phyloP scores from a whole-genome alignment of 2,797 vertebrate genomes.

The Tokudaia tokunoshimensis region DNA sequence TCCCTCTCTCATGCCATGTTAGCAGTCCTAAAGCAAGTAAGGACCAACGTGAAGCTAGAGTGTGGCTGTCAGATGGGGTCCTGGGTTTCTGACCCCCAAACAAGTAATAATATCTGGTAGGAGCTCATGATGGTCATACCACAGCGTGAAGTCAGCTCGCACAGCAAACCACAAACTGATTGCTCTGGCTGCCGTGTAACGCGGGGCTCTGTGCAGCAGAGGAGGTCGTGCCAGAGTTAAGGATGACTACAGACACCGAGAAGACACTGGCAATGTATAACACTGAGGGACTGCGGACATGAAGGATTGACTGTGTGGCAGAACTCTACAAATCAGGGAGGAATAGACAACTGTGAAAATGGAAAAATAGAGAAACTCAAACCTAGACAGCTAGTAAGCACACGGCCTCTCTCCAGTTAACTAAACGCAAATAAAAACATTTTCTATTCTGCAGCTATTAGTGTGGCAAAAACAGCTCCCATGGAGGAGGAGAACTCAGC shows the following conservation, averaged over 20 bases:
- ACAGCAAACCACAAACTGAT: background rate
- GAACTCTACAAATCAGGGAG: background rate
- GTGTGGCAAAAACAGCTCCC: background rate
- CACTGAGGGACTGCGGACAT: background rate
- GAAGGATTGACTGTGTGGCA: constrained; percentile 1
- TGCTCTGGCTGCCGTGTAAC: constrained; percentile 15
- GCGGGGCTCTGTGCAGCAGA: background rate
- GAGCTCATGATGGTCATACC: background rate
- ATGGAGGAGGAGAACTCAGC: background rate
- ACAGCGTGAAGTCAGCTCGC: background rate
- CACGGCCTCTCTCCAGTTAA: constrained; percentile 36
- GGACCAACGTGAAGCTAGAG: background rate
- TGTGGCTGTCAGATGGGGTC: background rate
- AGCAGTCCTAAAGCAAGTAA: constrained; percentile 7
- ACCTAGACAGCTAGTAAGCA: background rate
- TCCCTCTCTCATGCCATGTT: background rate
- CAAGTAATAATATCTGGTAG: background rate
- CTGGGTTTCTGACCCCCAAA: background rate
- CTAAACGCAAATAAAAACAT: constrained; percentile 24
- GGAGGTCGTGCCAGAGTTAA: constrained; percentile 2
- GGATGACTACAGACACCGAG: background rate
- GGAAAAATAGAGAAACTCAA: constrained; percentile 32
- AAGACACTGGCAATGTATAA: constrained; percentile 37
- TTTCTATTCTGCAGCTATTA: constrained; percentile 52
- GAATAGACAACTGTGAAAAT: constrained; percentile 38